Conservation (phyloP, 2,797 vertebrate species). For the Gambusia yucatana region DNA sequence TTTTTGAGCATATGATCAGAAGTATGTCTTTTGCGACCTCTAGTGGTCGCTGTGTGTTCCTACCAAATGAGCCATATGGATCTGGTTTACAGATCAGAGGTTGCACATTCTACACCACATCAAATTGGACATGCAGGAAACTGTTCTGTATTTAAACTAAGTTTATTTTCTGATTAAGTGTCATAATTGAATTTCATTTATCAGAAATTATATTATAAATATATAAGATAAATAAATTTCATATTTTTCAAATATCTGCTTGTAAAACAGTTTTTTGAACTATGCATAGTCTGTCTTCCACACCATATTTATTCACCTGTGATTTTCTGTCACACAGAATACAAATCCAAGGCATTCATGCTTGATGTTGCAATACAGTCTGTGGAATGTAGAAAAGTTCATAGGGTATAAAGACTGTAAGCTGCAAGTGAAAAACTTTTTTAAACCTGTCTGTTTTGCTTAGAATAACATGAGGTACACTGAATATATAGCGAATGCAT, state of each 20-base stretch:
- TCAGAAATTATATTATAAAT: background rate
- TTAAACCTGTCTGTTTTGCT: conserved; percentile 51
- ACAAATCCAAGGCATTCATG: background rate
- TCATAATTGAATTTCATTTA: background rate
- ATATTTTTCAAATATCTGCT: background rate
- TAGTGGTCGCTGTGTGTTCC: conserved; percentile 67
- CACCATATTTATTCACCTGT: background rate
- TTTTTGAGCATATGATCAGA: conserved; percentile 34
- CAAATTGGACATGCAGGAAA: conserved; percentile 73
- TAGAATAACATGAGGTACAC: conserved; percentile 49
- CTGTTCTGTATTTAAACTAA: conserved; percentile 38
- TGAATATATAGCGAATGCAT: conserved; percentile 13
- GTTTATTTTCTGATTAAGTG: background rate
- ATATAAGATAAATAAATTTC: background rate
- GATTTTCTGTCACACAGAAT: background rate
- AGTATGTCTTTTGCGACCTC: conserved; percentile 79
- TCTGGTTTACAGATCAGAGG: conserved; percentile 71
- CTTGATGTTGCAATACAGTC: background rate
- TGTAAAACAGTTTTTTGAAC: background rate
- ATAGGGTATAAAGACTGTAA: conserved; percentile 2
- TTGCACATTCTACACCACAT: conserved; percentile 71
- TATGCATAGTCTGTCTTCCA: background rate
- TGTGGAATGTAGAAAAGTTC: background rate
- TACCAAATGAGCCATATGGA: conserved; percentile 65
- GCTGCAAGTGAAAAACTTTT: conserved; percentile 48